Evolutionary conservation across 2,888 invertebrate genomes (phyloP).

Genomic region (Conops quadrifasciatus): DNA sequence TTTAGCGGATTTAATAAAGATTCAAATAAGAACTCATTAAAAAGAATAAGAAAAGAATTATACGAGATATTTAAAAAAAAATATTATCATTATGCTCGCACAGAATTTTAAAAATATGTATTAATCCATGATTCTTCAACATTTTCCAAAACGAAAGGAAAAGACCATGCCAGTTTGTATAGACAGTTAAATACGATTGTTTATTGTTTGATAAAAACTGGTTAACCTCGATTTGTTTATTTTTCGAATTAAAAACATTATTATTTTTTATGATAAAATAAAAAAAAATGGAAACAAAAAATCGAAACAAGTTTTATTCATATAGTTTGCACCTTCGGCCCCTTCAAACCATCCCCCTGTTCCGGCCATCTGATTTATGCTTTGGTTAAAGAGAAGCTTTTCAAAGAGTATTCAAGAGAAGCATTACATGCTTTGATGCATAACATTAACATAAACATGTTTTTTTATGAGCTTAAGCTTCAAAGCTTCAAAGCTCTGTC

Average conservation of each 20-base stretch:
- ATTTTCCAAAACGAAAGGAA: not conserved
- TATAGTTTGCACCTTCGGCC: not conserved
- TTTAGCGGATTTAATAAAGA: not conserved
- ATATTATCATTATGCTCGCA: too few relatives aligned
- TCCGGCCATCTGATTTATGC: too few relatives aligned
- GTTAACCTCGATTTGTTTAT: conserved; percentile 39
- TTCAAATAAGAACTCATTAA: not conserved
- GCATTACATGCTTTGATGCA: not conserved
- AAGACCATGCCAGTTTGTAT: not conserved
- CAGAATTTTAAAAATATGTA: too few relatives aligned
- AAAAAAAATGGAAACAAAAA: not conserved
- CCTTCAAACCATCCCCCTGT: not conserved
- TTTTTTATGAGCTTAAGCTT: too few relatives aligned
- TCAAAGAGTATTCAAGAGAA: not conserved
- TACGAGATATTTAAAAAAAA: too few relatives aligned
- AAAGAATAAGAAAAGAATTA: too few relatives aligned
- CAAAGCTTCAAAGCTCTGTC: not conserved
- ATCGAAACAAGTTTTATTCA: not conserved
- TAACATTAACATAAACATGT: too few relatives aligned
- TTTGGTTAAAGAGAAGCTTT: not conserved
- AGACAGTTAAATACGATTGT: not conserved
- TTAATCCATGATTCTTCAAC: too few relatives aligned
- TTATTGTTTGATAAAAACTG: conserved; percentile 21
- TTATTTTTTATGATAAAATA: not conserved
- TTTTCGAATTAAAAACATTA: conserved; percentile 21